phyloP scores from a whole-genome alignment of 2,888 invertebrate genomes.

The Girardia tigrina region DNA sequence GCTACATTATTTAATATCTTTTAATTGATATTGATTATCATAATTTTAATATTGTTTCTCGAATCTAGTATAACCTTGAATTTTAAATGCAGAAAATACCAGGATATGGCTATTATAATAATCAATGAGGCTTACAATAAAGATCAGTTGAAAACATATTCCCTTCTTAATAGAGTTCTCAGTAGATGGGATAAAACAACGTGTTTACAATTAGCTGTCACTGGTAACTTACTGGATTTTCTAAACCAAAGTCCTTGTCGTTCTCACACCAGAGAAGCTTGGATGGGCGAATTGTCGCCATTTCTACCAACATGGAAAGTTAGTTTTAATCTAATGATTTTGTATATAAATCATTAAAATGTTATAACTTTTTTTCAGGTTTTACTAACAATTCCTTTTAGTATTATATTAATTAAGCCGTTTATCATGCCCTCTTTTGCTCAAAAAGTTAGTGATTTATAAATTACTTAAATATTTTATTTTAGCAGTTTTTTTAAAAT shows the following conservation, averaged over 20 bases:
- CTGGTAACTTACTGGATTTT: not conserved
- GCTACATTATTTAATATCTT: too few relatives aligned
- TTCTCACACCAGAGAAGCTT: not conserved
- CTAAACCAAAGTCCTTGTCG: not conserved
- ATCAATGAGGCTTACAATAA: not conserved
- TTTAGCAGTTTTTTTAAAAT: too few relatives aligned
- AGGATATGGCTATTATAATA: not conserved
- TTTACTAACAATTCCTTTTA: not conserved
- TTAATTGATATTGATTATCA: too few relatives aligned
- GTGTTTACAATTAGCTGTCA: not conserved
- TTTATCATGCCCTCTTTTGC: constrained; percentile 23
- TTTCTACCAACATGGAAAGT: not conserved
- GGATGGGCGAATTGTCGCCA: not conserved
- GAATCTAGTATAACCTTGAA: too few relatives aligned
- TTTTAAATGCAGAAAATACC: too few relatives aligned
- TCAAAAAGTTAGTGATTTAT: too few relatives aligned
- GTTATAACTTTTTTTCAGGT: too few relatives aligned
- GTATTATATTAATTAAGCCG: not conserved
- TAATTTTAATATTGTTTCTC: too few relatives aligned
- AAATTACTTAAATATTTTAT: too few relatives aligned
- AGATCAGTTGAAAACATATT: not conserved
- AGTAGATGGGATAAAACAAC: not conserved
- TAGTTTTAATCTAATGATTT: not conserved
- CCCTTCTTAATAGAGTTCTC: not conserved
- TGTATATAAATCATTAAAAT: too few relatives aligned